Evolutionary conservation across 2,888 invertebrate genomes (phyloP), one percentile per base, ranked within the genome.

Genomic region (Girardia tigrina): DNA sequence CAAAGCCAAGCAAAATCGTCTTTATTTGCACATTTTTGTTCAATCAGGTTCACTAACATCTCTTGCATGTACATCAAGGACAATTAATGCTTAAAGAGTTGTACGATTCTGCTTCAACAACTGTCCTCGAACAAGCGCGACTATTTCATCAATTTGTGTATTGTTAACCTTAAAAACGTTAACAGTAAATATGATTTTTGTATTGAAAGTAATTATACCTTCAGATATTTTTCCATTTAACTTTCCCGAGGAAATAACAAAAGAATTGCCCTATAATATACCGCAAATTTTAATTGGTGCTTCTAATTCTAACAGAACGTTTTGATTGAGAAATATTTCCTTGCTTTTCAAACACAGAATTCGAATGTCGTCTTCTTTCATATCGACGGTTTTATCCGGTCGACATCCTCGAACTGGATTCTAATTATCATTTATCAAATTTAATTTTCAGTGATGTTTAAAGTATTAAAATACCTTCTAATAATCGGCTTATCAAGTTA

Each of bases 281-380:
- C 93, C 98, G 87, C 97, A 98, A 86, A 98, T 98, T 88, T 98
- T 98, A 79, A 98, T 87, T 78, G 98, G 98, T 76, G 98, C 98
- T 87, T 98, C 98, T 82, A 98, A 87, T 87, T 97, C 97, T 84
- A 97, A 88, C 81, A 97, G 88, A 85, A 98, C 95, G 56, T 98
- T 97, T 85, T 98, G 97, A 84, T 94, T 94, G 80, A 97, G 88
- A 87, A 97, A 98, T 83, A 97, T 94, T 88, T 98, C 98, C 82
- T 97, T 88, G 77, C 95, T 95, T 87, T 97, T 98, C 82, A 95
- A 88, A 86, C 97, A 98, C 80, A 97, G 88, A 82, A 94, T 94
- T 85, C 94, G 89, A 83, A 98, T 95, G 88, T 98, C 97, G 83
- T 89, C 90, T 88, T 98, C 98, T 81, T 94, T 91, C 85, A 97